phyloP scores from a whole-genome alignment of 2,888 invertebrate species.

The Timema cristinae region DNA sequence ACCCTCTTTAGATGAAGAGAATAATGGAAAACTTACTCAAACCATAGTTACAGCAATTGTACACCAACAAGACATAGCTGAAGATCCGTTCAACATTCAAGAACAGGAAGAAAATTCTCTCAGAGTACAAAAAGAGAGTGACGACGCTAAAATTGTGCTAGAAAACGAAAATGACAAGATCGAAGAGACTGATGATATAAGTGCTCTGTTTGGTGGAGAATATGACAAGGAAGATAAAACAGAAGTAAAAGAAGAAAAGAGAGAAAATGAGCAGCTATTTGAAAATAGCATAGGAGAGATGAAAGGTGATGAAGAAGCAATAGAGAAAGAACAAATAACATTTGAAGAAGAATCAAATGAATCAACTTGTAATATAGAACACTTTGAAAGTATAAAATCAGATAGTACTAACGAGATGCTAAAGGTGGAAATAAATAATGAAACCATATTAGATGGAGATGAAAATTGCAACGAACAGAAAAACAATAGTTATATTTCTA shows the following conservation, averaged over 20 bases:
- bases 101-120: slow-evolving; percentile 34
- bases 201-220: no score
- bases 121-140: slow-evolving; percentile 42
- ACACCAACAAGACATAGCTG: slow-evolving; percentile 34
- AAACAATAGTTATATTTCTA: no score
- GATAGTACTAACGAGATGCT: no score
- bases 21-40: slow-evolving; percentile 30
- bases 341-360: slow-evolving; percentile 33
- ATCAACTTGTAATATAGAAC: no score
- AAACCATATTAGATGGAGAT: no score
- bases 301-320: slow-evolving; percentile 48
- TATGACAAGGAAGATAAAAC: slow-evolving; percentile 18
- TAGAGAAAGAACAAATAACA: slow-evolving; percentile 46
- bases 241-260: slow-evolving; percentile 24
- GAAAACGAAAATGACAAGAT: slow-evolving; percentile 24
- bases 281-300: slow-evolving; percentile 31
- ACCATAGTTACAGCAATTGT: slow-evolving; percentile 20
- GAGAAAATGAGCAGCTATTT: slow-evolving; percentile 24
- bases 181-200: slow-evolving; percentile 26
- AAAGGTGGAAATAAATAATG: no score
- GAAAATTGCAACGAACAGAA: no score
- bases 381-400: no score
- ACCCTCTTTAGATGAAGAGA: background rate
- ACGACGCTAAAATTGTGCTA: slow-evolving; percentile 16
- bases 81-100: slow-evolving; percentile 21